Conservation (phyloP, 1,140 invertebrate species). For the Ptiloglossa arizonensis region DNA sequence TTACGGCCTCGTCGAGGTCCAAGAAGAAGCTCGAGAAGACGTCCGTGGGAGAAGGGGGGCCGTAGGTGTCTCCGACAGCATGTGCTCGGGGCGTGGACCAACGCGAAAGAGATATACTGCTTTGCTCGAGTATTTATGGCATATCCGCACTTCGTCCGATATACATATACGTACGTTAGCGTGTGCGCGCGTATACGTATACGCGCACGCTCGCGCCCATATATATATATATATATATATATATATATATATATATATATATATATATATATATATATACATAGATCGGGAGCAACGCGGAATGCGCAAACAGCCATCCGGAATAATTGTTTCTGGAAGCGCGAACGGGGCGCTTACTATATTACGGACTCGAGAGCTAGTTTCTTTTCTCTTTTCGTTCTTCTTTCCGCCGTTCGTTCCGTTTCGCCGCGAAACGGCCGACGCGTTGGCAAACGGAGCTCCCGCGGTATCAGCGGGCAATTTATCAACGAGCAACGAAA, state of each 20-base stretch:
- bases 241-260: conserved; percentile 59
- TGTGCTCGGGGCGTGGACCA: conserved; percentile 80
- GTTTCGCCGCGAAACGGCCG: too few relatives aligned
- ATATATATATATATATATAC: conserved; percentile 73
- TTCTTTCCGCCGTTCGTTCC: neutral
- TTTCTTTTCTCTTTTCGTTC: neutral
- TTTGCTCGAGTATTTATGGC: conserved; percentile 80
- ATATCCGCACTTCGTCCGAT: conserved; percentile 79
- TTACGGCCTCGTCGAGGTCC: conserved; percentile 58
- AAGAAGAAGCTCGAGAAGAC: conserved; percentile 54
- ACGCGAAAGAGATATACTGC: conserved; percentile 81
- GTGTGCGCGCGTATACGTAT: too few relatives aligned
- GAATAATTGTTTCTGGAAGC: conserved; percentile 79
- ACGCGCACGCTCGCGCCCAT: too few relatives aligned
- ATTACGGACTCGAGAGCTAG: conserved; percentile 54
- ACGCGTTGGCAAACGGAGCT: too few relatives aligned
- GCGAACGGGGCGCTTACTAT: conserved; percentile 74
- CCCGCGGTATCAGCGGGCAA: too few relatives aligned
- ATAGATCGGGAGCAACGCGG: conserved; percentile 65
- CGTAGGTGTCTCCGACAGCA: conserved; percentile 73
- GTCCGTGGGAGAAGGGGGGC: conserved; percentile 18
- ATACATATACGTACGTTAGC: conserved; percentile 53
- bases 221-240: conserved; percentile 68
- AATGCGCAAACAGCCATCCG: conserved; percentile 74
- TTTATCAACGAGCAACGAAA: too few relatives aligned